Evolutionary conservation across 2,797 vertebrate genomes (phyloP).

Genomic region (Danio albolineatus): DNA sequence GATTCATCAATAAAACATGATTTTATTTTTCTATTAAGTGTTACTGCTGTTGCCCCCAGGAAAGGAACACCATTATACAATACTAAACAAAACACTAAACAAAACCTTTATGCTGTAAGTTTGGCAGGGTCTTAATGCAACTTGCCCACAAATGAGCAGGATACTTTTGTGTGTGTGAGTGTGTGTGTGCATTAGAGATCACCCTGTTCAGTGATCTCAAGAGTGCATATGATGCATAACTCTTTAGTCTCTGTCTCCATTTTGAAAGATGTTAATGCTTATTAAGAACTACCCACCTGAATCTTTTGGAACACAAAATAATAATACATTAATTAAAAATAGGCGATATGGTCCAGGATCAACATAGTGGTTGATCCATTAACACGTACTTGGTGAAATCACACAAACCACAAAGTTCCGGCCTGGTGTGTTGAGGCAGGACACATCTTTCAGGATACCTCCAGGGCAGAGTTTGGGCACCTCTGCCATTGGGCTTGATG

Average conservation of each 20-base stretch:
- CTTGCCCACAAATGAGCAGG: background rate
- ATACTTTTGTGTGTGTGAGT: no score
- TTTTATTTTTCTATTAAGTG: conserved; percentile 86
- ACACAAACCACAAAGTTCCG: no score
- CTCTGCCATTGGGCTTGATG: background rate
- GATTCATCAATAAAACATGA: conserved; percentile 90
- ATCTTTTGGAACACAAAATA: background rate
- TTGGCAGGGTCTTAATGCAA: background rate
- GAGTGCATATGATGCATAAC: background rate
- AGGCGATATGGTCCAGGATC: no score
- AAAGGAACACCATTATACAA: conserved; percentile 64
- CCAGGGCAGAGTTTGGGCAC: no score
- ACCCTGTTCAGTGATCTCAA: background rate
- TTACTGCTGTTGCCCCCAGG: conserved; percentile 74
- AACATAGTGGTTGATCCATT: no score
- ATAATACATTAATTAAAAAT: no score
- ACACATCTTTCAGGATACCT: no score
- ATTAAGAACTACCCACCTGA: background rate
- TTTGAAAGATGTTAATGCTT: background rate
- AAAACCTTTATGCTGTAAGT: background rate
- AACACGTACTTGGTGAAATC: no score
- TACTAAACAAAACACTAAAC: background rate
- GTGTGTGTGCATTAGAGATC: background rate
- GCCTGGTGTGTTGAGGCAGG: no score
- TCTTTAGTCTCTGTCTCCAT: background rate